Conservation (phyloP, 1,140 invertebrate genomes). For the Wiebesia pumilae region DNA sequence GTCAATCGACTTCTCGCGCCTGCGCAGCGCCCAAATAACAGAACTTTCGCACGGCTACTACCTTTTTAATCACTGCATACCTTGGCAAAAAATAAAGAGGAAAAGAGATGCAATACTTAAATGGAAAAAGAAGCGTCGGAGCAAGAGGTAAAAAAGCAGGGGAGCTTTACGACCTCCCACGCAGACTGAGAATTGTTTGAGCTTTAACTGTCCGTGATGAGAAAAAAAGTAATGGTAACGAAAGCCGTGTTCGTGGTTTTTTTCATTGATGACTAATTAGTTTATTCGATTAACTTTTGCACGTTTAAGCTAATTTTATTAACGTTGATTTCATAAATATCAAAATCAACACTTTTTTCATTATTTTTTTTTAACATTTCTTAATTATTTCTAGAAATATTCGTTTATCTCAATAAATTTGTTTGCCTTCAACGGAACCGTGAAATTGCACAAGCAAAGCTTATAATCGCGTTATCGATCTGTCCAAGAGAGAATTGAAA, state of each 20-base stretch:
- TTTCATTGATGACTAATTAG: background rate
- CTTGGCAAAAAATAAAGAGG: background rate
- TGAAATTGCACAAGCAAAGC: too few species aligned
- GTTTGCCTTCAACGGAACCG: too few species aligned
- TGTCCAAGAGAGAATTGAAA: too few species aligned
- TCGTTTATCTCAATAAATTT: too few species aligned
- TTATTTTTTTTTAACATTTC: too few species aligned
- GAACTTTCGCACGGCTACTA: background rate
- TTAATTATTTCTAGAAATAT: too few species aligned
- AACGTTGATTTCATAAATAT: too few species aligned
- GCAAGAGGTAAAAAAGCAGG: slow-evolving; percentile 30
- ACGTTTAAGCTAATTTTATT: background rate
- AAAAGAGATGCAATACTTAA: background rate
- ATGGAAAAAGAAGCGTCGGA: background rate
- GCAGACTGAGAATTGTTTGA: background rate
- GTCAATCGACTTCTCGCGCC: too few species aligned
- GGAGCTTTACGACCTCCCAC: slow-evolving; percentile 29
- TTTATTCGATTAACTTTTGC: background rate
- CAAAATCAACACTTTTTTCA: too few species aligned
- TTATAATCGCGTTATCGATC: too few species aligned
- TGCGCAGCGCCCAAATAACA: too few species aligned
- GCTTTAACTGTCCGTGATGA: background rate
- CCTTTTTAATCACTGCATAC: background rate
- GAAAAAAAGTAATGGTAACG: too few species aligned
- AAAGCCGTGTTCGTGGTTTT: background rate